Evolutionary conservation across 2,888 invertebrate genomes (phyloP).

Genomic region (Laothoe populi): DNA sequence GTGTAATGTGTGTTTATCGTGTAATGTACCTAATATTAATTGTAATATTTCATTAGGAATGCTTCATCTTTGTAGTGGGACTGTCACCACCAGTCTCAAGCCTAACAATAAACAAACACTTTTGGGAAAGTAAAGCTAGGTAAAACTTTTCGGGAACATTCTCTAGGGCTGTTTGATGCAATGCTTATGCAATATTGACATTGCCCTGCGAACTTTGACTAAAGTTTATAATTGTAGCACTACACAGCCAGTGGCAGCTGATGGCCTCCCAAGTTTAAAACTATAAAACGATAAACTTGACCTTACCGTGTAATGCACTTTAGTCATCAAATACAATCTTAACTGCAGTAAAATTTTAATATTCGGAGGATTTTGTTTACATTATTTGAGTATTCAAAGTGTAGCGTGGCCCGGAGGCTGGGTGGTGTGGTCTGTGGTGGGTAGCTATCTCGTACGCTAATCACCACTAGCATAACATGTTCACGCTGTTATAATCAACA

Average conservation of each 20-base stretch:
- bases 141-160: too few species aligned
- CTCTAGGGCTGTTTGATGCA: too few species aligned
- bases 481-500: not conserved
- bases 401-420: not conserved
- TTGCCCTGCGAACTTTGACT: not conserved
- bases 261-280: conserved; percentile 1
- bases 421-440: too few species aligned
- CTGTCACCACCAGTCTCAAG: too few species aligned
- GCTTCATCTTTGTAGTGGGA: too few species aligned
- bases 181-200: too few species aligned
- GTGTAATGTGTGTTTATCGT: too few species aligned
- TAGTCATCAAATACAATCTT: not conserved
- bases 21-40: too few species aligned
- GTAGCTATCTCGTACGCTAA: not conserved
- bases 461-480: not conserved
- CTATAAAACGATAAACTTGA: not conserved
- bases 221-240: not conserved
- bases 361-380: not conserved
- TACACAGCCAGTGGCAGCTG: not conserved
- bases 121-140: too few species aligned
- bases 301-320: conserved; percentile 15
- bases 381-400: not conserved
- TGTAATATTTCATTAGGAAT: too few species aligned
- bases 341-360: not conserved
- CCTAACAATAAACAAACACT: too few species aligned